These are phyloP conservation scores for Drosophila varians DNA, from an alignment of 1,140 invertebrate genomes.

Conservation along the genomic window DNA sequence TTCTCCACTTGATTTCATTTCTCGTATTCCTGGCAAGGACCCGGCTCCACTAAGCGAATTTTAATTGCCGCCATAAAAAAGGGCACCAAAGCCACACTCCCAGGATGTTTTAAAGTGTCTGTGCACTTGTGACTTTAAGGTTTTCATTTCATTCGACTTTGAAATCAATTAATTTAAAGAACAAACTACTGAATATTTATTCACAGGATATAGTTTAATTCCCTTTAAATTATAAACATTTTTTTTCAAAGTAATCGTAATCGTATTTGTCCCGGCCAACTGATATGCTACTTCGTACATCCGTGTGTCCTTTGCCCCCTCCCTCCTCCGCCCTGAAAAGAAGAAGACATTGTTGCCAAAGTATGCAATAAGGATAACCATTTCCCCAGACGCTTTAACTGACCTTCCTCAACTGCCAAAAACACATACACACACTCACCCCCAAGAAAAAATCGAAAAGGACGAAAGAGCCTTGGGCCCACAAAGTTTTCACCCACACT, in stretches of 20 bases:
- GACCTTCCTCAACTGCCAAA: constrained; percentile 70
- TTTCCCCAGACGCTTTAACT: constrained; percentile 71
- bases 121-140: too few relatives aligned
- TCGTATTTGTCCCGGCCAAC: constrained; percentile 16
- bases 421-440: background rate
- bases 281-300: constrained; percentile 18
- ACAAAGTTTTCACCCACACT: background rate
- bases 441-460: too few relatives aligned
- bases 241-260: too few relatives aligned
- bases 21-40: too few relatives aligned
- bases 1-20: too few relatives aligned
- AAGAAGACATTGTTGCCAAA: constrained; percentile 40
- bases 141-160: too few relatives aligned
- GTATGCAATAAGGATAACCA: constrained; percentile 74
- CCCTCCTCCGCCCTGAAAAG: background rate
- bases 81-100: constrained; percentile 3
- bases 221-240: too few relatives aligned
- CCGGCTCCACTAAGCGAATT: constrained; percentile 39
- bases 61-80: constrained; percentile 39
- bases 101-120: background rate
- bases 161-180: too few relatives aligned
- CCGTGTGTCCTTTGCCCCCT: background rate
- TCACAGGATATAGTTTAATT: too few relatives aligned
- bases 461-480: too few relatives aligned
- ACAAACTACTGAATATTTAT: background rate